phyloP scores from a whole-genome alignment of 2,797 vertebrate species.

The Chaetophractus vellerosus region DNA sequence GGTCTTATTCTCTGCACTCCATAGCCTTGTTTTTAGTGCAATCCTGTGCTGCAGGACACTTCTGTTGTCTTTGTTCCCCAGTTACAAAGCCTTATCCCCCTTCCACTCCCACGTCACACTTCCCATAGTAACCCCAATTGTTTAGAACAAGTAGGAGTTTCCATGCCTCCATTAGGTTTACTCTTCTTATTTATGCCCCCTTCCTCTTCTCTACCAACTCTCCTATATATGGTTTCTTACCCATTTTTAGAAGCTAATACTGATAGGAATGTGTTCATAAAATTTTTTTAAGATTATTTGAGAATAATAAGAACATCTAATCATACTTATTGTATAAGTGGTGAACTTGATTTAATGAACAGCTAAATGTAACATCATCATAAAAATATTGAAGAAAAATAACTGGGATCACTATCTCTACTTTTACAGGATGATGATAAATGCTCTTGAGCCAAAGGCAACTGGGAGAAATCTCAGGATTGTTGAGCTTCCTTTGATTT shows the following conservation, averaged over 20 bases:
- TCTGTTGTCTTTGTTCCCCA: neutral
- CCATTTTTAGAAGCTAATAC: neutral
- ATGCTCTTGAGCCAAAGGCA: constrained; percentile 22
- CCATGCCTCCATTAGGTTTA: neutral
- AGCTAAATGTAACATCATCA: constrained; percentile 32
- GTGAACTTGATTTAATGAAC: constrained; percentile 51
- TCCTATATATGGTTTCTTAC: constrained; percentile 9
- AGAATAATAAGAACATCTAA: constrained; percentile 49
- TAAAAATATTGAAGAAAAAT: constrained; percentile 39
- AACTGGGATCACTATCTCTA: neutral
- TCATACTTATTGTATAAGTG: constrained; percentile 8
- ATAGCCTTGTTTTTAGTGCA: neutral
- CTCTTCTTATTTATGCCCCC: neutral
- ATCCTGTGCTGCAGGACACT: neutral
- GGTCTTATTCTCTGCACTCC: neutral
- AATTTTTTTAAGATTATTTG: constrained; percentile 17
- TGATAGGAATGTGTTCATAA: neutral
- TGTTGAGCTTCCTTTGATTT: neutral
- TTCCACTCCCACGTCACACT: too few species aligned
- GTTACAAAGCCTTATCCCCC: neutral
- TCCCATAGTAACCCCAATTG: neutral
- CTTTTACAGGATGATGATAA: constrained; percentile 39
- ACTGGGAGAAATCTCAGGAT: neutral
- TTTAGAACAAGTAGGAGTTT: neutral
- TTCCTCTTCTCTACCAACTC: neutral